A percentile compares a stretch with the other conserved stretches of the same genome.
Conservation (phyloP, 2,797 vertebrate genomes). For the Sciaenops ocellatus region DNA sequence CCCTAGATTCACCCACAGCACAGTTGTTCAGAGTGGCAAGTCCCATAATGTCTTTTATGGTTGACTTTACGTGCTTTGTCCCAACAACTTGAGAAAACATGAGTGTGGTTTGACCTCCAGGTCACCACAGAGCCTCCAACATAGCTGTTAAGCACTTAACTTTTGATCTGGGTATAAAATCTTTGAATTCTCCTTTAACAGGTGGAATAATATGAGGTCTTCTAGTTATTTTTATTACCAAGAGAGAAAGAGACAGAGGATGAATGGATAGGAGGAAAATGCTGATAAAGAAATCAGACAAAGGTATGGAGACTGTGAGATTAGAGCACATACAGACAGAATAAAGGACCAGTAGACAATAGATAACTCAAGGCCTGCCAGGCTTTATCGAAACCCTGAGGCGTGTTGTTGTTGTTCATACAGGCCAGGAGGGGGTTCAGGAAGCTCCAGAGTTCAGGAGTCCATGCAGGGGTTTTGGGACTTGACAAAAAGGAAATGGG, state of each 20-base stretch:
- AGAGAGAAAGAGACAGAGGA: background rate
- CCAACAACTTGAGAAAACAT: background rate
- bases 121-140: background rate
- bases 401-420: constrained; percentile 44
- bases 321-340: constrained; percentile 9
- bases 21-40: background rate
- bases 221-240: background rate
- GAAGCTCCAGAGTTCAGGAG: constrained; percentile 32
- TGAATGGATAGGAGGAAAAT: background rate
- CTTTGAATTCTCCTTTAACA: background rate
- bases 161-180: constrained; percentile 2
- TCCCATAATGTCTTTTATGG: background rate
- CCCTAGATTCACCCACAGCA: background rate
- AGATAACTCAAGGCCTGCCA: background rate
- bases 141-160: background rate
- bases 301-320: constrained; percentile 39
- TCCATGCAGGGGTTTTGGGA: constrained; percentile 32
- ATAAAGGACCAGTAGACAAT: constrained; percentile 28
- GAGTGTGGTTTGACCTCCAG: background rate
- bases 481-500: constrained; percentile 20
- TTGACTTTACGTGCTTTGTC: background rate
- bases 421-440: constrained; percentile 40
- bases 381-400: constrained; percentile 44
- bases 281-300: constrained; percentile 38
- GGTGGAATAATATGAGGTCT: background rate